Evolutionary conservation across 2,888 invertebrate genomes (phyloP).

Genomic region (Phaedon cochleariae): DNA sequence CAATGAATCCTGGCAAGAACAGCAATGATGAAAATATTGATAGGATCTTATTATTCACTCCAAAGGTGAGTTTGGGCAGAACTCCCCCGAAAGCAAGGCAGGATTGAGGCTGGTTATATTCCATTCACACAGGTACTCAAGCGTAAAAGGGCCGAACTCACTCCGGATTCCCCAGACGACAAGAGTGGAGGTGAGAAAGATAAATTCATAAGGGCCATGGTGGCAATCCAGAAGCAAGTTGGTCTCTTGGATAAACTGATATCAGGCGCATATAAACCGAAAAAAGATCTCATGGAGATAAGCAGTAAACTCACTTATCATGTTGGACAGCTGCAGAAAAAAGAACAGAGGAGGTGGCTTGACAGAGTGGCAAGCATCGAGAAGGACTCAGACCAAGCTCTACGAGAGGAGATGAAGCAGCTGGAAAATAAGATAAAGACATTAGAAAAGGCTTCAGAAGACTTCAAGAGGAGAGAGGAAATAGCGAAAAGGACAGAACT

Average conservation of each 20-base stretch:
- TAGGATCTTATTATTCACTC: too few species aligned
- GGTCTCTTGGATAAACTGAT: background rate
- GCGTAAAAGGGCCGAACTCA: background rate
- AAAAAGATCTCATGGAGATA: background rate
- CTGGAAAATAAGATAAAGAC: background rate
- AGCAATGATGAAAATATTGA: too few species aligned
- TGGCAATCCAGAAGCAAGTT: background rate
- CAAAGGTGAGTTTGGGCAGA: too few species aligned
- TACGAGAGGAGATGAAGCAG: background rate
- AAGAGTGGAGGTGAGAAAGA: background rate
- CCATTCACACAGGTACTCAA: background rate
- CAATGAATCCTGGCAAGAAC: too few species aligned
- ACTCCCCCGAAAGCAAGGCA: too few species aligned
- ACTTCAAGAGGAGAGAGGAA: background rate
- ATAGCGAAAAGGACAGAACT: background rate
- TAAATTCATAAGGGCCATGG: background rate
- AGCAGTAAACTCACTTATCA: background rate
- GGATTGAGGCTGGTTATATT: background rate
- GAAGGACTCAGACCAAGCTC: background rate
- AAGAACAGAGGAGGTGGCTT: background rate
- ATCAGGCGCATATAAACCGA: background rate
- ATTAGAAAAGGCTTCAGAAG: background rate
- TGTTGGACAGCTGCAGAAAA: background rate
- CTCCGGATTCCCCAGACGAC: background rate
- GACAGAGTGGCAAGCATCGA: background rate